phyloP scores from a whole-genome alignment of 92 coral and sea anemone genomes.

The Virgularia gustaviana region DNA sequence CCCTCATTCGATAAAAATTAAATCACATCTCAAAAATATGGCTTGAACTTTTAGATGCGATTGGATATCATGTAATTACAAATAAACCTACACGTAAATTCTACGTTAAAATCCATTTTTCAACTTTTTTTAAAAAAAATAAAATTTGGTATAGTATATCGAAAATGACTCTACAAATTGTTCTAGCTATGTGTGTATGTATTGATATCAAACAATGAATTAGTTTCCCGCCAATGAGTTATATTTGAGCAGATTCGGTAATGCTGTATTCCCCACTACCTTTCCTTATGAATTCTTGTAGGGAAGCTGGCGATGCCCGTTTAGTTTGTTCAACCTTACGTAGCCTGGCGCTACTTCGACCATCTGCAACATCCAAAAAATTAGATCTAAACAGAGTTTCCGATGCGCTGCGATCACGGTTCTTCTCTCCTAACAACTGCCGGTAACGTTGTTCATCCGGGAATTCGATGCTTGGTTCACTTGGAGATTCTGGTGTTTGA shows the following conservation, averaged over 20 bases:
- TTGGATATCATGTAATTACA: too few species aligned
- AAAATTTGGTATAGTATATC: too few species aligned
- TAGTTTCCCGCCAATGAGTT: too few species aligned
- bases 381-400: conserved; percentile 13
- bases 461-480: conserved; percentile 70
- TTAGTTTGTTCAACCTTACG: conserved; percentile 29
- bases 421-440: conserved; percentile 48
- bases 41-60: too few species aligned
- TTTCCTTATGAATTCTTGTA: conserved; percentile 24
- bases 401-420: conserved; percentile 15
- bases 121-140: too few species aligned
- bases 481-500: conserved; percentile 14
- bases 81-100: too few species aligned
- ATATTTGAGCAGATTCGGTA: conserved; percentile 36
- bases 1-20: too few species aligned
- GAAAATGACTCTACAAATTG: too few species aligned
- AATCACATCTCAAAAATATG: too few species aligned
- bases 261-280: conserved; percentile 36
- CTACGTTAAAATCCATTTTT: too few species aligned
- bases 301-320: conserved; percentile 32
- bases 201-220: too few species aligned
- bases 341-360: neutral
- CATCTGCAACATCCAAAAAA: neutral
- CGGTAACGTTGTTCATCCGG: conserved; percentile 82
- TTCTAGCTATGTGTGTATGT: too few species aligned